A percentile compares a stretch with the other conserved stretches of the same genome.
These are phyloP conservation scores for Alethe castanea DNA, from an alignment of 2,113 vertebrate genomes.

Conservation along the genomic window DNA sequence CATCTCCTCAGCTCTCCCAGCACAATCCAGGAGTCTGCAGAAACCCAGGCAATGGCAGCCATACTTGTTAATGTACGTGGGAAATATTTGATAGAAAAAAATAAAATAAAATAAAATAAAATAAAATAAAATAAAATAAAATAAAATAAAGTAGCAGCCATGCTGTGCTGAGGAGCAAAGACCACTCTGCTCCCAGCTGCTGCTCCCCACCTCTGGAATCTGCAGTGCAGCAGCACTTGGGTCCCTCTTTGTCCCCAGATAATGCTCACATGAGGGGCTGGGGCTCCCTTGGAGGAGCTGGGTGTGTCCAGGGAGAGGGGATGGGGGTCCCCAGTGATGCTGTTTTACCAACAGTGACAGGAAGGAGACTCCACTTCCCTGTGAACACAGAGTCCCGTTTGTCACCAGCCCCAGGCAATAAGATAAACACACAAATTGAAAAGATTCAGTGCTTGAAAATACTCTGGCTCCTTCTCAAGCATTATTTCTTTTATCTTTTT, in stretches of 20 bases:
- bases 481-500: not conserved
- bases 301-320: not conserved
- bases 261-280: not conserved
- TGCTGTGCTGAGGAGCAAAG: conserved; percentile 82
- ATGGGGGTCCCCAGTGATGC: not conserved
- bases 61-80: not conserved
- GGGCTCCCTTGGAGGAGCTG: not conserved
- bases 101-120: not conserved
- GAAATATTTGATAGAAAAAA: not conserved
- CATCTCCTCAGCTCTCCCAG: not conserved
- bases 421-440: not conserved
- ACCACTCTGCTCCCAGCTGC: conserved; percentile 61
- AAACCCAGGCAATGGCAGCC: not conserved
- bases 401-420: not conserved
- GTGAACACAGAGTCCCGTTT: not conserved
- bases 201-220: not conserved
- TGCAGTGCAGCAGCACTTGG: not conserved
- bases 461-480: not conserved
- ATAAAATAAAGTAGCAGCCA: conserved; percentile 64
- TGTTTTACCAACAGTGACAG: not conserved
- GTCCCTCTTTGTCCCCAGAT: not conserved
- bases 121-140: no score
- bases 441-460: not conserved
- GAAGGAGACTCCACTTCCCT: not conserved
- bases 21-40: not conserved